phyloP scores from a whole-genome alignment of 2,113 vertebrate species.

The Sardina pilchardus region DNA sequence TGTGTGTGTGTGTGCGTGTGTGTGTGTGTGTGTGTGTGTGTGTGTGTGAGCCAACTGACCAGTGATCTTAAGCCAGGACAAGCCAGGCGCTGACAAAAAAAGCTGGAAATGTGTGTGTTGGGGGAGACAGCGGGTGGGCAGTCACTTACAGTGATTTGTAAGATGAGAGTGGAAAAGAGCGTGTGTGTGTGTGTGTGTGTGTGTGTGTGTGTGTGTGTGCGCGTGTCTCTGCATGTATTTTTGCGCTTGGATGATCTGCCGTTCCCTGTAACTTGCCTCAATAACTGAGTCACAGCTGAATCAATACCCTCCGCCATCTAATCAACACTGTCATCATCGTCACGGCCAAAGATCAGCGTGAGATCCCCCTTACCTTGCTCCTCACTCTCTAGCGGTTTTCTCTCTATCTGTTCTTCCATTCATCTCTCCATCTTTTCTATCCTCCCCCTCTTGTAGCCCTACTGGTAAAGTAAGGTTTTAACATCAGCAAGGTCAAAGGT shows the following conservation, averaged over 20 bases:
- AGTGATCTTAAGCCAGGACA: too few relatives aligned
- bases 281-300: not conserved
- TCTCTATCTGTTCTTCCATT: not conserved
- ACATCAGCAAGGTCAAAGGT: not conserved
- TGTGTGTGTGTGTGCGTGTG: not conserved
- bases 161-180: not conserved
- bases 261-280: not conserved
- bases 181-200: not conserved
- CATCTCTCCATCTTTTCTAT: not conserved
- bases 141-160: not conserved
- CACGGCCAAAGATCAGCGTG: not conserved
- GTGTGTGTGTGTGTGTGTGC: not conserved
- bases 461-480: not conserved
- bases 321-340: not conserved
- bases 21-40: not conserved
- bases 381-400: not conserved
- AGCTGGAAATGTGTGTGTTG: not conserved
- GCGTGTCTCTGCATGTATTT: constrained; percentile 5
- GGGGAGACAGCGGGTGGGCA: not conserved
- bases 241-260: not conserved
- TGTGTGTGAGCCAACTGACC: not conserved
- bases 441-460: not conserved
- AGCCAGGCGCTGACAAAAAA: not conserved
- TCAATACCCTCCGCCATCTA: not conserved
- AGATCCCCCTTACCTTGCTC: not conserved